Evolutionary conservation across 2,113 vertebrate species (phyloP), one percentile per base, ranked within the genome.

Genomic region (Macrotis lagotis): DNA sequence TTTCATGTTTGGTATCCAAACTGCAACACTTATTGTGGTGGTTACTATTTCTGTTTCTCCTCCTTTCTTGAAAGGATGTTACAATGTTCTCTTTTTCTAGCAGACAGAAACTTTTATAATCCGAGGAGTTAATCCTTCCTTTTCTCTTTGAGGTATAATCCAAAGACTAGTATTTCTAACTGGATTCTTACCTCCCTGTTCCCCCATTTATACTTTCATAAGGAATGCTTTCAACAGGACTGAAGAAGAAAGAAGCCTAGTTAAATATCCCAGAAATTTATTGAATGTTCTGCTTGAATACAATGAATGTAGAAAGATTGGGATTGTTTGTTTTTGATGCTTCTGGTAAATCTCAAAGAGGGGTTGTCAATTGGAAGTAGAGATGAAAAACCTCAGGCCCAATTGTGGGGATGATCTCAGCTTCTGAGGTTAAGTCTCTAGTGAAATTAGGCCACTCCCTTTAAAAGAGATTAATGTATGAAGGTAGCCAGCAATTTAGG

Each of bases 211-310:
- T 47, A 83, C 94, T 94, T 94, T 89, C 66, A 92, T 89, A 95
- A 53, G 49, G 7, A 98, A 4, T 92, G 91, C 55, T 97, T 92
- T 91, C 95, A 96, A 97, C 89, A 96, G 7, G 89, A 96, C 93
- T 98, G 88, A 98, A 96, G 95, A 98, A 98, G 95, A 96, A 98
- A 97, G 92, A 98, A 97, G 10, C 49, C 92, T 52, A 95, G 92
- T 98, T 98, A 98, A 95, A 97, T 91, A 98, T 97, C 98, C 98
- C 98, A 98, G 97, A 98, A 97, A 98, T 98, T 99, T 98, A 98
- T 98, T 98, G 97, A 98, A 94, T 96, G 94, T 96, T 98, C 89
- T 97, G 93, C 93, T 98, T 96, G 97, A 97, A 97, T 98, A 98
- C 98, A 98, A 96, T 98, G 97, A 97, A 89, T 94, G 96, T 91